These are phyloP conservation scores for Malacoctenus gilli DNA, from an alignment of 2,797 vertebrate genomes.

Conservation along the genomic window DNA sequence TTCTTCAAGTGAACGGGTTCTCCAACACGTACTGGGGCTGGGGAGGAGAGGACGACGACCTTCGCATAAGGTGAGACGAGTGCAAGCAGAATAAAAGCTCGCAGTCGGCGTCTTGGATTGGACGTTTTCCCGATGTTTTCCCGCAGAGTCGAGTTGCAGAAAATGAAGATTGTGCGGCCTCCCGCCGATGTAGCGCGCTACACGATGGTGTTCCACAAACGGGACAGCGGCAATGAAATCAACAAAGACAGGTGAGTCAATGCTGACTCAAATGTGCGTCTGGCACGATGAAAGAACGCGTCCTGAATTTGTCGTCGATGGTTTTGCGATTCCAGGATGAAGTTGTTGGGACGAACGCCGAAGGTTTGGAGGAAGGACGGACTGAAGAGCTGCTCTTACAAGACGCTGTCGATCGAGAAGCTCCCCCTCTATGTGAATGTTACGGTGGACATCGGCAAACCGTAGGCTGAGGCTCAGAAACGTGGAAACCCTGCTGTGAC, in stretches of 20 bases:
- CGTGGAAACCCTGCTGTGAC: conserved; percentile 22
- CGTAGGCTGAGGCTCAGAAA: conserved; percentile 50
- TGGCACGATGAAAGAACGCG: not conserved
- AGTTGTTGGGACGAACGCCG: conserved; percentile 82
- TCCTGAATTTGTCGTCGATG: not conserved
- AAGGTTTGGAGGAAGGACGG: conserved; percentile 89
- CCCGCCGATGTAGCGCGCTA: conserved; percentile 87
- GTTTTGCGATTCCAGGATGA: conserved; percentile 83
- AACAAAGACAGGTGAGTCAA: conserved; percentile 87
- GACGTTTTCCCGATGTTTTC: too few relatives aligned
- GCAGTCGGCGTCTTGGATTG: too few relatives aligned
- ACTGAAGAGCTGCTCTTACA: conserved; percentile 91
- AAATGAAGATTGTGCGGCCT: conserved; percentile 89
- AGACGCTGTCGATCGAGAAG: conserved; percentile 83
- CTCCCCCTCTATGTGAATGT: conserved; percentile 88
- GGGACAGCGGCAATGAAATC: conserved; percentile 91
- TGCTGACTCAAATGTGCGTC: too few relatives aligned
- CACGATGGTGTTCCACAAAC: conserved; percentile 95
- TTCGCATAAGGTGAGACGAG: conserved; percentile 87
- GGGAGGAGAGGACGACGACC: conserved; percentile 97
- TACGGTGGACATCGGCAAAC: conserved; percentile 88
- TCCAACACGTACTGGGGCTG: conserved; percentile 98
- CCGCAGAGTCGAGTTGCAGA: conserved; percentile 88
- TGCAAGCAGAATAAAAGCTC: not conserved
- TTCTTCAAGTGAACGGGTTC: conserved; percentile 92